These are phyloP conservation scores for Haliaeetus leucogaster DNA, from an alignment of 2,113 vertebrate genomes.

Conservation along the genomic window DNA sequence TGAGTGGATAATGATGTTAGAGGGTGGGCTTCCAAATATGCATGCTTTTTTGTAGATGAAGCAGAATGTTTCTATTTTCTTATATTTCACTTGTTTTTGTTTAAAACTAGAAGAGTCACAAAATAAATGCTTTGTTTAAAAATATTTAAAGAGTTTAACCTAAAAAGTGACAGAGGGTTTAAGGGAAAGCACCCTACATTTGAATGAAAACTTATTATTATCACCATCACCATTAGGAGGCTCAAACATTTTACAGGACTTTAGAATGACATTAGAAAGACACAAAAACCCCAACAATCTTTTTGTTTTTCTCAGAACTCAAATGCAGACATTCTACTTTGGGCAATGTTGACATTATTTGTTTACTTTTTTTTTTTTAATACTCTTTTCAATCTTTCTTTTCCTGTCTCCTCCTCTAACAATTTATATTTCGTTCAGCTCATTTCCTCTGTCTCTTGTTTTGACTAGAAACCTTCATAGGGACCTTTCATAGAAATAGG, in stretches of 20 bases:
- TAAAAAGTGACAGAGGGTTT: background rate
- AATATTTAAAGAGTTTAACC: background rate
- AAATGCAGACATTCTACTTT: background rate
- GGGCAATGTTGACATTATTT: background rate
- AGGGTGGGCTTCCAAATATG: background rate
- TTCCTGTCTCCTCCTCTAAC: background rate
- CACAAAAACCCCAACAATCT: accelerated
- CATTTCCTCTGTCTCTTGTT: background rate
- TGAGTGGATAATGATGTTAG: background rate
- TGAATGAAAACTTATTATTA: background rate
- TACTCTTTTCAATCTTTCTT: background rate
- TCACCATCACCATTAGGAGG: background rate
- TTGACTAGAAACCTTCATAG: background rate
- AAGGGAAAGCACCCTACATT: background rate
- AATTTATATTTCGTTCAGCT: background rate
- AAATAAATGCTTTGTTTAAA: background rate
- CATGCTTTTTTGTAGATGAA: background rate
- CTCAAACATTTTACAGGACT: background rate
- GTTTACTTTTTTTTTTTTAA: background rate
- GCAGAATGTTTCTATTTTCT: background rate
- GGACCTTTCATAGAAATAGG: background rate
- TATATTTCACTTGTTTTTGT: background rate
- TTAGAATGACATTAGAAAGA: background rate
- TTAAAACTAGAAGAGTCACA: background rate
- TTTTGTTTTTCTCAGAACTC: background rate